Conservation (phyloP, 2,888 invertebrate species). For the Thyatira batis region DNA sequence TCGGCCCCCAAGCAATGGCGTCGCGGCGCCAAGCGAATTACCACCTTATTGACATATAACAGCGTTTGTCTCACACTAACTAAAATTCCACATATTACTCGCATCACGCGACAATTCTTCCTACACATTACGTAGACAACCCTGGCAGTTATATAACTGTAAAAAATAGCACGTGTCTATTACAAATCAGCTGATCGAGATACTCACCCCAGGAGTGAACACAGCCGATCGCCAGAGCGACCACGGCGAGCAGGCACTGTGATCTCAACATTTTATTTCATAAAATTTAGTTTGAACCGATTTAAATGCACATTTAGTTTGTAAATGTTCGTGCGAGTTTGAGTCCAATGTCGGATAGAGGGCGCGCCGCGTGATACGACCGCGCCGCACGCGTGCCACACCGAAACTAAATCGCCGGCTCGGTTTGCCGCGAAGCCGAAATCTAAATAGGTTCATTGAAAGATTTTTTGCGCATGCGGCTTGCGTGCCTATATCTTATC, state of each 20-base stretch:
- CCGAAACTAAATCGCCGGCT: conserved; percentile 61
- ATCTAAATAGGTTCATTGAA: conserved; percentile 66
- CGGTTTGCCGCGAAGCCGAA: conserved; percentile 46
- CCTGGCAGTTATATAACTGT: conserved; percentile 60
- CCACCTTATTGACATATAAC: conserved; percentile 67
- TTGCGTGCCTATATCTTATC: conserved; percentile 46
- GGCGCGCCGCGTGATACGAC: conserved; percentile 57
- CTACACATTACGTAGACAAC: conserved; percentile 11
- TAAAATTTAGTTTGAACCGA: conserved; percentile 51
- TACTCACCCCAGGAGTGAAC: conserved; percentile 74
- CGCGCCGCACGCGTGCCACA: conserved; percentile 55
- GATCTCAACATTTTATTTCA: conserved; percentile 73
- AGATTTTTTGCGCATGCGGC: conserved; percentile 57
- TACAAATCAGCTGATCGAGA: conserved; percentile 68
- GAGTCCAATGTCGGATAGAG: conserved; percentile 56
- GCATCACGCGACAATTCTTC: conserved; percentile 13
- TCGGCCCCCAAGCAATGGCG: conserved; percentile 73
- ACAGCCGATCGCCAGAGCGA: conserved; percentile 52
- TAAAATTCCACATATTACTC: conserved; percentile 17
- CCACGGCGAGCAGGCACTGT: conserved; percentile 58
- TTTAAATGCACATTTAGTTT: conserved; percentile 64
- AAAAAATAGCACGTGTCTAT: conserved; percentile 68
- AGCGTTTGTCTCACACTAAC: conserved; percentile 19
- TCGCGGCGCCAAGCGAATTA: conserved; percentile 76
- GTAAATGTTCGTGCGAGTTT: conserved; percentile 62